These are phyloP conservation scores for Calameuta pallipes DNA, from an alignment of 2,888 invertebrate genomes.

Conservation along the genomic window DNA sequence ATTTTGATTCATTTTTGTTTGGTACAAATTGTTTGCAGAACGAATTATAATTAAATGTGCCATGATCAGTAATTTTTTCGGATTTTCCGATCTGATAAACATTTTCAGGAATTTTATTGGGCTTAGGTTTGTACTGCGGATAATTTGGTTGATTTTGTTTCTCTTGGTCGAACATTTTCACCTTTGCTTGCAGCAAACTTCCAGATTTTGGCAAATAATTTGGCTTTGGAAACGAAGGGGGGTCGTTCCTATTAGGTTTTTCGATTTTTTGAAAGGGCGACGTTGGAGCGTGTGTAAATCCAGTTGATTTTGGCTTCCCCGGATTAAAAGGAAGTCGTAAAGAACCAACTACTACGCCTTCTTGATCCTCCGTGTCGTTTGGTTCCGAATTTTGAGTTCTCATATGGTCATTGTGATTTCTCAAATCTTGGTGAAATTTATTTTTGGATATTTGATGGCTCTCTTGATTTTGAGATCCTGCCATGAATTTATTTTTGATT, in stretches of 20 bases:
- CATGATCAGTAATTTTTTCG: conserved; percentile 37
- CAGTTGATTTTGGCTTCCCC: conserved; percentile 21
- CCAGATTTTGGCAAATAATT: conserved; percentile 44
- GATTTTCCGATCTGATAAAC: conserved; percentile 34
- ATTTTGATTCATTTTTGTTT: background rate
- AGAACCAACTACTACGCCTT: conserved; percentile 28
- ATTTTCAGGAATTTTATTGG: conserved; percentile 16
- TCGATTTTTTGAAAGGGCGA: conserved; percentile 60
- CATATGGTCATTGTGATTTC: background rate
- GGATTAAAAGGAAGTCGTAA: conserved; percentile 22
- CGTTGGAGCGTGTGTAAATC: conserved; percentile 58
- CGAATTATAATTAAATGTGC: conserved; percentile 47
- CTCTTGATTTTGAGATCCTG: background rate
- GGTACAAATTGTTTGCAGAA: conserved; percentile 51
- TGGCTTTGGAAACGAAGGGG: conserved; percentile 32
- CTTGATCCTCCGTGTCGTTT: conserved; percentile 20
- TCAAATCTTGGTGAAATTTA: background rate
- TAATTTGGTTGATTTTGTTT: conserved; percentile 7
- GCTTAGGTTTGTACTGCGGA: conserved; percentile 12
- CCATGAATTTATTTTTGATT: background rate
- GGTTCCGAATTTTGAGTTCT: background rate
- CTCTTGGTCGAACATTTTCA: conserved; percentile 51
- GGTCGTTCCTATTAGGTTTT: conserved; percentile 21
- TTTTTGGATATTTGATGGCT: background rate
- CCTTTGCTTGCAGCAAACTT: conserved; percentile 43